Evolutionary conservation across 2,113 vertebrate genomes (phyloP).

Genomic region (Atrichornis clamosus): DNA sequence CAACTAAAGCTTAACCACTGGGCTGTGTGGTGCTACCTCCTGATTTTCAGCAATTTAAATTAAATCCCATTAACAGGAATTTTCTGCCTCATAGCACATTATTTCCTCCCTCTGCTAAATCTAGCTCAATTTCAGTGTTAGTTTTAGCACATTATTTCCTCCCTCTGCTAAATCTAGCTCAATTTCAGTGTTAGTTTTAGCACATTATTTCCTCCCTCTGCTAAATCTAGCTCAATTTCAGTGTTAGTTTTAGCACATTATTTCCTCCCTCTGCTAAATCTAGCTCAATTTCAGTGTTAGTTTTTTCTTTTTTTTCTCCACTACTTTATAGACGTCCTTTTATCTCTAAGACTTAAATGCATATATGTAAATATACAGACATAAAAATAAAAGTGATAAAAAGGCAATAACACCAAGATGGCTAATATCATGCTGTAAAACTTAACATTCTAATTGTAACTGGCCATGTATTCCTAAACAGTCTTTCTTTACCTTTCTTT

Average conservation of each 20-base stretch:
- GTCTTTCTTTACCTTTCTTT: fast-evolving
- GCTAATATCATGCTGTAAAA: background rate
- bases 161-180: background rate
- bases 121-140: background rate
- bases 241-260: background rate
- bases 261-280: background rate
- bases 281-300: background rate
- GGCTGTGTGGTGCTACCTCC: background rate
- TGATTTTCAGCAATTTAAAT: background rate
- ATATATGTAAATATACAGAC: fast-evolving
- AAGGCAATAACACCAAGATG: background rate
- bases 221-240: background rate
- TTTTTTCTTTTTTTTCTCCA: background rate
- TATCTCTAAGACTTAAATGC: background rate
- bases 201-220: background rate
- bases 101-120: background rate
- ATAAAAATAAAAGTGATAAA: background rate
- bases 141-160: too few species aligned
- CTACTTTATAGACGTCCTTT: background rate
- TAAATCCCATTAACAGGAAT: background rate
- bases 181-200: background rate
- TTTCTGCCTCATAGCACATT: background rate
- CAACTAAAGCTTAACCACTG: background rate
- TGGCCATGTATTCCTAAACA: background rate
- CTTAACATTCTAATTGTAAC: background rate